Evolutionary conservation across 2,888 invertebrate species (phyloP), one percentile per base, ranked within the genome.

Genomic region (Tetramorium bicarinatum): DNA sequence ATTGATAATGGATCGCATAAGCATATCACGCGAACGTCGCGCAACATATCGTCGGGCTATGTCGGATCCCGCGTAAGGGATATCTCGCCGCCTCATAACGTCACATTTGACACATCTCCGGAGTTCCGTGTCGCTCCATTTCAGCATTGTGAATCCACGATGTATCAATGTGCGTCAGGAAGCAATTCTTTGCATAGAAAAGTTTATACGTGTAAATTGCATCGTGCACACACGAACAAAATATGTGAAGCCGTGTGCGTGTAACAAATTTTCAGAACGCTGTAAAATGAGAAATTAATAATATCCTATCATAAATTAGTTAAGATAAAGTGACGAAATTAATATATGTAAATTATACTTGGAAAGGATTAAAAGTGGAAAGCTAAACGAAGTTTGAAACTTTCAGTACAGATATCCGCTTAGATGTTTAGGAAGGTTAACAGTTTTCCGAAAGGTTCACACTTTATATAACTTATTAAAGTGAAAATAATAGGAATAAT

Each of bases 11-110:
- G 34, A 56, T 69, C 71, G 25, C 67, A 3, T 49, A 64, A 61
- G 47, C 66, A 7, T 77, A 41, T 77, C 69, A 47, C 21, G 21
- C 79, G 41, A 11, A n/a, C 8, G 72, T 47, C 25, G 15, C 25
- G 15, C 11, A 44, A 44, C 71, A 3, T 47, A 79, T 71, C 71
- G 59, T 18, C 47, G 21, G 34, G 1, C 13, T 18, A 34, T 41
- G 29, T 44, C 29, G 66, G 66, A 29, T 11, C 3, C 0, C n/a
- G 67, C 47, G 25, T 38, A 38, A 72, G 59, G 34, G 72, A 80
- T 80, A 80, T 80, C 79, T 80, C 72, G 47, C 25, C 71, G 34
- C 69, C 54, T 77, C 69, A 69, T 79, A 71, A 59, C 47, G 79
- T 79, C 71, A 47, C 25, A 18, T 52, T 47, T 71, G 59, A 71